Evolutionary conservation across 2,797 vertebrate genomes (phyloP).

Genomic region (Sciaenops ocellatus): DNA sequence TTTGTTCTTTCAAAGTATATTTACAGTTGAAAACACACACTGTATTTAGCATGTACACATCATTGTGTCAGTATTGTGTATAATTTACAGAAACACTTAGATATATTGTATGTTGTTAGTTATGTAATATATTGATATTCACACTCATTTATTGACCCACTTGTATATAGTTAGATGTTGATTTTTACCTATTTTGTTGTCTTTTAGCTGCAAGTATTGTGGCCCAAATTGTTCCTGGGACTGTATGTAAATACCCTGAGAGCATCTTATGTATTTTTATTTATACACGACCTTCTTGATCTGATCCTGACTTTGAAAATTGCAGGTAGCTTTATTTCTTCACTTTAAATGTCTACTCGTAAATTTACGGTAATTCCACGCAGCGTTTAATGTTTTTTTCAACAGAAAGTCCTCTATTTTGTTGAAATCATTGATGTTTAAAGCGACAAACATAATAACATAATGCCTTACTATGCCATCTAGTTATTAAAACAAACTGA

Average conservation of each 20-base stretch:
- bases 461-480: too few relatives aligned
- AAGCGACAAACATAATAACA: rapidly evolving
- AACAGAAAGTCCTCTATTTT: too few relatives aligned
- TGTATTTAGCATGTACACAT: neutral
- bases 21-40: neutral
- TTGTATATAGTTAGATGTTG: neutral
- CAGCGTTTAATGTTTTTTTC: neutral
- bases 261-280: neutral
- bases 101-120: neutral
- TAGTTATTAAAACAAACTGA: neutral
- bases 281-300: too few relatives aligned
- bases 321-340: neutral
- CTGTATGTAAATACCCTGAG: neutral
- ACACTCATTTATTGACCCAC: neutral
- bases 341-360: neutral
- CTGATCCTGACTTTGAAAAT: neutral
- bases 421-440: neutral
- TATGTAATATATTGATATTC: neutral
- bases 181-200: neutral
- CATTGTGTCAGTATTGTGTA: neutral
- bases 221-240: neutral
- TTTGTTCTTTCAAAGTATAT: neutral
- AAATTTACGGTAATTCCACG: neutral
- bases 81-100: neutral
- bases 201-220: neutral